Evolutionary conservation across 2,797 vertebrate species (phyloP).

Genomic region (Falco cherrug): DNA sequence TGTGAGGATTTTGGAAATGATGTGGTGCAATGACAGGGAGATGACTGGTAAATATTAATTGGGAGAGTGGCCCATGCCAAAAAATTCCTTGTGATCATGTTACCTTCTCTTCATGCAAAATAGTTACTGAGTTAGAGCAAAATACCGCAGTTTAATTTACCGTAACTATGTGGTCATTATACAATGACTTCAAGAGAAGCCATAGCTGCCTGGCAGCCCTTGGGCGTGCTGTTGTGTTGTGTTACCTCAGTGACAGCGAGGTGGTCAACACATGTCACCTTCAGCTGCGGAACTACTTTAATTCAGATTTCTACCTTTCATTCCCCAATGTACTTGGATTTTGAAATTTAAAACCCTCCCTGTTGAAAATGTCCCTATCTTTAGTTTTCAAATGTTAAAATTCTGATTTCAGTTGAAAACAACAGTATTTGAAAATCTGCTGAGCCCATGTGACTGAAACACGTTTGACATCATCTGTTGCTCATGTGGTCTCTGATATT

Average conservation of each 20-base stretch:
- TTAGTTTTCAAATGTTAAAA: not conserved
- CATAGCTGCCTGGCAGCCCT: not conserved
- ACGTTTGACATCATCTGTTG: accelerated
- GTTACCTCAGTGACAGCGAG: not conserved
- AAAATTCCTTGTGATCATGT: not conserved
- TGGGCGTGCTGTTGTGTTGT: not conserved
- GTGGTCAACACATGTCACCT: not conserved
- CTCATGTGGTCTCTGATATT: not conserved
- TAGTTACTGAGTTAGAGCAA: not conserved
- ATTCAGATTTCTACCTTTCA: not conserved
- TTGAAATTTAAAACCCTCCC: not conserved
- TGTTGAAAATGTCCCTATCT: not conserved
- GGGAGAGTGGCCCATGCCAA: not conserved
- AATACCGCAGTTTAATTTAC: not conserved
- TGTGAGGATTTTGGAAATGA: not conserved
- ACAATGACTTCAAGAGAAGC: not conserved
- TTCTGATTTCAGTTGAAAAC: not conserved
- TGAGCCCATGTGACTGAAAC: not conserved
- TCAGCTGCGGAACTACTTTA: not conserved
- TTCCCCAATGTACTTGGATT: not conserved
- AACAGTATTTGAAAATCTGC: not conserved
- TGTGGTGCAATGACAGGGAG: not conserved
- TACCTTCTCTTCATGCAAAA: slow-evolving; percentile 8
- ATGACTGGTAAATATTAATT: not conserved
- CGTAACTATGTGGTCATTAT: not conserved